phyloP scores from a whole-genome alignment of 1,140 invertebrate species.

The Linepithema humile region DNA sequence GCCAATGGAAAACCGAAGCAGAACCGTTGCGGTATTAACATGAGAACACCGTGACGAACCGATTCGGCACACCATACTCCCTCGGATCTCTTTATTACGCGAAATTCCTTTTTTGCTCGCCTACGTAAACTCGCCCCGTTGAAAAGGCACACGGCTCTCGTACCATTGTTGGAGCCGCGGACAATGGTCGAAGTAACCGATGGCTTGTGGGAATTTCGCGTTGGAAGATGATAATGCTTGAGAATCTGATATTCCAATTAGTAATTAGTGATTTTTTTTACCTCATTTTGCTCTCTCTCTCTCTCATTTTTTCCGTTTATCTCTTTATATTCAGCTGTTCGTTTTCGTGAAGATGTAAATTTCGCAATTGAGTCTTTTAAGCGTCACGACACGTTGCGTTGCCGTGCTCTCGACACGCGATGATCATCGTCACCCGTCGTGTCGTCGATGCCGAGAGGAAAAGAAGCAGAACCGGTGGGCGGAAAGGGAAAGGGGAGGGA shows the following conservation, averaged over 20 bases:
- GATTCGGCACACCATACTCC: conserved; percentile 74
- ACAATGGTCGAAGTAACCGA: conserved; percentile 20
- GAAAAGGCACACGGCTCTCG: not conserved
- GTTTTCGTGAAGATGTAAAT: not conserved
- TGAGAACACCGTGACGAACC: conserved; percentile 81
- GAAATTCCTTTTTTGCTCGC: conserved; percentile 53
- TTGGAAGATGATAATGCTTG: not conserved
- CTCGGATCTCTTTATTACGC: conserved; percentile 80
- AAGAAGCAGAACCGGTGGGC: conserved; percentile 16
- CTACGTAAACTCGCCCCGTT: conserved; percentile 19
- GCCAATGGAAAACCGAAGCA: conserved; percentile 68
- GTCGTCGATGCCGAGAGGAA: not conserved
- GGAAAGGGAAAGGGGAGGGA: not conserved
- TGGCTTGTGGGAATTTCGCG: conserved; percentile 3
- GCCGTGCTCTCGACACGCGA: conserved; percentile 60
- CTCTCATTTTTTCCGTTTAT: too few relatives aligned
- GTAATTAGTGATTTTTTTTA: not conserved
- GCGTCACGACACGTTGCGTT: not conserved
- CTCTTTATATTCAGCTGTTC: not conserved
- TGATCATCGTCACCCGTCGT: conserved; percentile 57
- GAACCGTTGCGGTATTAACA: conserved; percentile 80
- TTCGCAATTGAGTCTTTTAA: not conserved
- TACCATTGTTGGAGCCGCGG: conserved; percentile 9
- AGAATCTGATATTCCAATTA: conserved; percentile 25
- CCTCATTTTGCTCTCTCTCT: not conserved